Evolutionary conservation across 2,797 vertebrate species (phyloP).

Genomic region (Hozukius guyotensis): DNA sequence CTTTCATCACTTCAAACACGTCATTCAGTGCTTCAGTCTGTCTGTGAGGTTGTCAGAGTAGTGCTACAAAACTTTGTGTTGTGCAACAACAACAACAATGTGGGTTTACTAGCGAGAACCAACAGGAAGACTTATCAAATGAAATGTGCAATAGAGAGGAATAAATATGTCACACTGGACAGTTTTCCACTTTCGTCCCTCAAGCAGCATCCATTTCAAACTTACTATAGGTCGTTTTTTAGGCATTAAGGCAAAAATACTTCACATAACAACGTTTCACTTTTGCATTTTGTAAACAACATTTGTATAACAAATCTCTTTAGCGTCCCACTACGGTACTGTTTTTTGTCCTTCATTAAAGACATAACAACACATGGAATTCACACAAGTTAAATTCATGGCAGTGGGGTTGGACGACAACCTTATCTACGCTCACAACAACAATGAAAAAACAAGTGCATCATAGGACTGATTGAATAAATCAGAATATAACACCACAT

Average conservation of each 20-base stretch:
- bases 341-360: conserved; percentile 11
- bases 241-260: conserved; percentile 35
- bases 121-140: conserved; percentile 24
- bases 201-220: background rate
- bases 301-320: conserved; percentile 11
- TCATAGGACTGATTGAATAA: conserved; percentile 6
- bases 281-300: conserved; percentile 49
- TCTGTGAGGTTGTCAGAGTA: conserved; percentile 23
- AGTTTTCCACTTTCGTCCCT: background rate
- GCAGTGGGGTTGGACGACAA: conserved; percentile 14
- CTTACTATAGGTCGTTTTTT: background rate
- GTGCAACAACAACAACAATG: conserved; percentile 36
- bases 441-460: conserved; percentile 9
- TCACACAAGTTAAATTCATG: conserved; percentile 20
- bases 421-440: conserved; percentile 4
- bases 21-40: conserved; percentile 32
- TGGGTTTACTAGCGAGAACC: background rate
- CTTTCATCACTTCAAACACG: conserved; percentile 62
- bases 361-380: conserved; percentile 26
- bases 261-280: conserved; percentile 2
- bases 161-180: conserved; percentile 15
- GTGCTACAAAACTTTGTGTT: conserved; percentile 16
- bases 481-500: conserved; percentile 24
- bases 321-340: background rate
- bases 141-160: conserved; percentile 16